Percentiles rank a stretch among this genome's conserved stretches.
These are phyloP conservation scores for Acanthaster planci DNA, from an alignment of 35 echinoderm and acorn worm species.

Conservation along the genomic window DNA sequence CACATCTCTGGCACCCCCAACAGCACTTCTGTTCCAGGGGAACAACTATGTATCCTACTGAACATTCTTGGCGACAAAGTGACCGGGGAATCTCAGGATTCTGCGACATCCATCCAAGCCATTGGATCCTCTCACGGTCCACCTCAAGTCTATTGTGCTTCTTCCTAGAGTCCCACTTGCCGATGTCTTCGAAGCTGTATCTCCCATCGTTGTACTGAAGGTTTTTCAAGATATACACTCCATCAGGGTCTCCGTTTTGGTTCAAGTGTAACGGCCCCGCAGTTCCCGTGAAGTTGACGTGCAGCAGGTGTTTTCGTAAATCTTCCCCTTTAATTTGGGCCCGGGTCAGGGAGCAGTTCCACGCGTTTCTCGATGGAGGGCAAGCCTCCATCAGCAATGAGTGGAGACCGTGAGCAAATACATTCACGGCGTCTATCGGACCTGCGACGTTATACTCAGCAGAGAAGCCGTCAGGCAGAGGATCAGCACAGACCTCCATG, in stretches of 20 bases:
- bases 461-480: neutral
- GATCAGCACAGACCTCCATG: neutral
- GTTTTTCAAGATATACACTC: slow-evolving; percentile 40
- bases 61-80: slow-evolving; percentile 29
- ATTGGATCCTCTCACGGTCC: neutral
- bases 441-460: slow-evolving; percentile 3
- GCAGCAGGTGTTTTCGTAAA: slow-evolving; percentile 6
- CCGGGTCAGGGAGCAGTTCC: neutral
- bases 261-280: slow-evolving; percentile 31
- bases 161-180: slow-evolving; percentile 33
- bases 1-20: slow-evolving; percentile 46
- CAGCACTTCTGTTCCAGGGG: slow-evolving; percentile 35
- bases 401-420: slow-evolving; percentile 35
- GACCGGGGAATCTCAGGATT: neutral
- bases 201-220: neutral
- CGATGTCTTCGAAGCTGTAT: slow-evolving; percentile 23
- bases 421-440: slow-evolving; percentile 47
- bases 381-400: neutral
- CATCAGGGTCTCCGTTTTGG: slow-evolving; percentile 49
- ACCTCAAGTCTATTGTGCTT: slow-evolving; percentile 4
- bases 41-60: slow-evolving; percentile 29
- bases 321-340: neutral
- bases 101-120: neutral
- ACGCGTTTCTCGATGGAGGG: neutral
- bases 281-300: slow-evolving; percentile 22